Conservation (phyloP, 1,140 invertebrate species). For the Scaptodrosophila lebanonensis region DNA sequence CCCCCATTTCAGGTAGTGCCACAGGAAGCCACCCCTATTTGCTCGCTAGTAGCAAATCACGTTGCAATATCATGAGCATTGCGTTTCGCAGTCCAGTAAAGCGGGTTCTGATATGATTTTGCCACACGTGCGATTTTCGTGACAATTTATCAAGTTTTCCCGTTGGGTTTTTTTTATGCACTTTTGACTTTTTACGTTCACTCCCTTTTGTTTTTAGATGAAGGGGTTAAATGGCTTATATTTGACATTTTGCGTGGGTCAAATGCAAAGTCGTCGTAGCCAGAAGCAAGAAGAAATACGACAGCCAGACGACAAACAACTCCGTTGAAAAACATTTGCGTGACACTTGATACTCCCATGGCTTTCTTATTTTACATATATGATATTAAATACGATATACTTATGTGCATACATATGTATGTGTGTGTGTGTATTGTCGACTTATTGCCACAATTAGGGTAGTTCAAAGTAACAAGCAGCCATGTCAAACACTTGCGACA, state of each 20-base stretch:
- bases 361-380: slow-evolving; percentile 17
- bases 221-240: slow-evolving; percentile 22
- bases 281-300: too few species aligned
- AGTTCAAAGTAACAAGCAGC: slow-evolving; percentile 62
- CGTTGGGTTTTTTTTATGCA: slow-evolving; percentile 9
- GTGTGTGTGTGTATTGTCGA: slow-evolving; percentile 13
- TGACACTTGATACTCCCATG: slow-evolving; percentile 55
- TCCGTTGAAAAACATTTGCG: slow-evolving; percentile 49
- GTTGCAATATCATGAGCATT: too few species aligned
- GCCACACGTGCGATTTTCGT: slow-evolving; percentile 70
- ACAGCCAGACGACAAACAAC: too few species aligned
- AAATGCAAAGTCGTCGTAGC: slow-evolving; percentile 33
- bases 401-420: slow-evolving; percentile 12
- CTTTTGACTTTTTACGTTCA: slow-evolving; percentile 21
- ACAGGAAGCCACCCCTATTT: too few species aligned
- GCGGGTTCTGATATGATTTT: too few species aligned
- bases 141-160: slow-evolving; percentile 63
- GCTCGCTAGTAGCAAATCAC: too few species aligned
- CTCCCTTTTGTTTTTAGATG: slow-evolving; percentile 1
- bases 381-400: slow-evolving; percentile 7
- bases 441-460: slow-evolving; percentile 46
- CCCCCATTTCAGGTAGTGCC: too few species aligned
- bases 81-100: too few species aligned
- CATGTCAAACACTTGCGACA: slow-evolving; percentile 62
- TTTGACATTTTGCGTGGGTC: slow-evolving; percentile 44